Evolutionary conservation across 2,113 vertebrate genomes (phyloP).

Genomic region (Equus quagga): DNA sequence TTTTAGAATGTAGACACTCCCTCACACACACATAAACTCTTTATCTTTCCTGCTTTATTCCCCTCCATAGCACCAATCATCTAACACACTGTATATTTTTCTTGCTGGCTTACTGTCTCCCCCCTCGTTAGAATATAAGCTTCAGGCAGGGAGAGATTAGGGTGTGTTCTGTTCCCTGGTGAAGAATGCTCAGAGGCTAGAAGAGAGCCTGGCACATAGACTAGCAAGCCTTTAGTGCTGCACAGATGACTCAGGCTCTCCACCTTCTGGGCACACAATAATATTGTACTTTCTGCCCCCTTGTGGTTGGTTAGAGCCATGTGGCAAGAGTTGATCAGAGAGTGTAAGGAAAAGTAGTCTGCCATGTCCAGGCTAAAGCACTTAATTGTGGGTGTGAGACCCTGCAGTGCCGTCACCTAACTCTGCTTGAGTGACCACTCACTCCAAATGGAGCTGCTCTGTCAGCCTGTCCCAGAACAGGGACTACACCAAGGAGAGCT

Average conservation of each 20-base stretch:
- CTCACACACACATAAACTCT: too few relatives aligned
- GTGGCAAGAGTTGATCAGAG: neutral
- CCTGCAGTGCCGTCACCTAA: neutral
- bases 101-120: neutral
- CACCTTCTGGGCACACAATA: neutral
- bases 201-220: neutral
- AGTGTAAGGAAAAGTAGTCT: neutral
- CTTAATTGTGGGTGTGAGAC: neutral
- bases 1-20: neutral
- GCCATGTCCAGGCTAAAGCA: neutral
- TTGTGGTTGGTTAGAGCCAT: neutral
- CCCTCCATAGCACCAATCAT: too few relatives aligned
- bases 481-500: neutral
- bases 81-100: neutral
- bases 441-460: neutral
- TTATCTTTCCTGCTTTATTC: too few relatives aligned
- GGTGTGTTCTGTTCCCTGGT: neutral
- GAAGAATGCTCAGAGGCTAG: neutral
- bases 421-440: neutral
- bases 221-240: rapidly evolving
- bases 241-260: neutral
- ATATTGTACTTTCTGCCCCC: neutral
- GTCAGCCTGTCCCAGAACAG: neutral
- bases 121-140: neutral
- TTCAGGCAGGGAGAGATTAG: neutral